phyloP scores from a whole-genome alignment of 2,113 vertebrate genomes.

The Kryptolebias marmoratus region DNA sequence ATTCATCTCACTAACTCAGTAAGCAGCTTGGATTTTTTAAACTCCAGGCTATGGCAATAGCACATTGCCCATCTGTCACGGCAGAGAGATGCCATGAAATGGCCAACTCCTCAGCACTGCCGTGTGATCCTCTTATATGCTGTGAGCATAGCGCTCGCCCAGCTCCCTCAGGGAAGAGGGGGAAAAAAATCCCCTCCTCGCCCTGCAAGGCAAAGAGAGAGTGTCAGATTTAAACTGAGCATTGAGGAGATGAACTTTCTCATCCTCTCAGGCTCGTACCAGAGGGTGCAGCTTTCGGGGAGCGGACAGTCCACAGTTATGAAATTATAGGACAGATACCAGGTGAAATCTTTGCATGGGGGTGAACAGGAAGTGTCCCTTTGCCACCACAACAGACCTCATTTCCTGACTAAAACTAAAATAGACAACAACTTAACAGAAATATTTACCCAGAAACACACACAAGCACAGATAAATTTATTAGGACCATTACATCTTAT shows the following conservation, averaged over 20 bases:
- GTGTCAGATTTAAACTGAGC: slow-evolving; percentile 68
- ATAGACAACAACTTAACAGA: neutral
- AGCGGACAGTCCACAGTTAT: slow-evolving; percentile 44
- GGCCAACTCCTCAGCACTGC: slow-evolving; percentile 70
- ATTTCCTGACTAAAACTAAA: slow-evolving; percentile 35
- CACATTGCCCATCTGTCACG: slow-evolving; percentile 75
- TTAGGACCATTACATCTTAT: too few species aligned
- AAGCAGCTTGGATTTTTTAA: slow-evolving; percentile 74
- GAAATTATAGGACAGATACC: slow-evolving; percentile 42
- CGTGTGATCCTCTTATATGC: slow-evolving; percentile 72
- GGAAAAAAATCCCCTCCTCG: slow-evolving; percentile 39
- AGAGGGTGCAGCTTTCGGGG: slow-evolving; percentile 58
- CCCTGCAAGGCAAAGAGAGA: slow-evolving; percentile 59
- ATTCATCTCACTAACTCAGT: slow-evolving; percentile 58
- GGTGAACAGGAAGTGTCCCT: slow-evolving; percentile 57
- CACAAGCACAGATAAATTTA: too few species aligned
- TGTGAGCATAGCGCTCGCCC: slow-evolving; percentile 65
- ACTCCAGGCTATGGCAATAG: slow-evolving; percentile 69
- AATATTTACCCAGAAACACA: too few species aligned
- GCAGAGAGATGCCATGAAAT: slow-evolving; percentile 69
- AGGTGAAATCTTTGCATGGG: slow-evolving; percentile 46
- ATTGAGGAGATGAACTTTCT: slow-evolving; percentile 57
- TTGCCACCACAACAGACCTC: slow-evolving; percentile 17
- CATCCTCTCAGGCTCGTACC: slow-evolving; percentile 58
- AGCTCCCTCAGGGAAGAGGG: slow-evolving; percentile 48